phyloP scores from a whole-genome alignment of 2,888 invertebrate genomes.

The Apamea crenata region DNA sequence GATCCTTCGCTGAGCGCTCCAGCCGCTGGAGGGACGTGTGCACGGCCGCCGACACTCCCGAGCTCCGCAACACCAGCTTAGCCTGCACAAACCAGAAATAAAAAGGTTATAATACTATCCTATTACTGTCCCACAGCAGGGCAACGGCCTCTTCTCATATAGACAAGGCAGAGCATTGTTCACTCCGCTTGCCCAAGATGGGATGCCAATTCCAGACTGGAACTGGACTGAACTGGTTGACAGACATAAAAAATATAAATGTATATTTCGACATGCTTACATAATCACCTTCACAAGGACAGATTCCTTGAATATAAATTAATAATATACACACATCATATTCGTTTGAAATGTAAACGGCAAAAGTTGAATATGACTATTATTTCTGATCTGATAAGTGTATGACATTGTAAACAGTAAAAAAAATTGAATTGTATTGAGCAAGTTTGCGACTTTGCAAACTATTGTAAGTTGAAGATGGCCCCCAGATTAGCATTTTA shows the following conservation, averaged over 20 bases:
- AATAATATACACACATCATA: constrained; percentile 15
- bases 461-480: not conserved
- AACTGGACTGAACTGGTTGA: not conserved
- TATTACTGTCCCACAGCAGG: too few relatives aligned
- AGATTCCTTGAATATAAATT: constrained; percentile 9
- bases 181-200: not conserved
- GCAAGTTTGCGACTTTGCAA: not conserved
- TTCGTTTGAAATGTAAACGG: constrained; percentile 31
- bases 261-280: constrained; percentile 12
- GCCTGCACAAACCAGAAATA: constrained; percentile 74
- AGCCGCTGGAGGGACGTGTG: constrained; percentile 78
- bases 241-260: not conserved
- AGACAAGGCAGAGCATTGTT: not conserved
- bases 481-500: constrained; percentile 3
- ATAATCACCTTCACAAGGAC: constrained; percentile 25
- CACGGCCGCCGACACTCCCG: constrained; percentile 81
- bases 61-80: constrained; percentile 83
- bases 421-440: not conserved
- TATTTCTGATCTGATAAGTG: constrained; percentile 9
- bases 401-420: not conserved
- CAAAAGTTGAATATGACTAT: not conserved
- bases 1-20: constrained; percentile 68
- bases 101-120: not conserved
- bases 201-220: not conserved
- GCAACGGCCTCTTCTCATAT: not conserved